Base-by-base conservation (phyloP, 1,140 invertebrate genomes). In the Hypsibius dujardini region DNA sequence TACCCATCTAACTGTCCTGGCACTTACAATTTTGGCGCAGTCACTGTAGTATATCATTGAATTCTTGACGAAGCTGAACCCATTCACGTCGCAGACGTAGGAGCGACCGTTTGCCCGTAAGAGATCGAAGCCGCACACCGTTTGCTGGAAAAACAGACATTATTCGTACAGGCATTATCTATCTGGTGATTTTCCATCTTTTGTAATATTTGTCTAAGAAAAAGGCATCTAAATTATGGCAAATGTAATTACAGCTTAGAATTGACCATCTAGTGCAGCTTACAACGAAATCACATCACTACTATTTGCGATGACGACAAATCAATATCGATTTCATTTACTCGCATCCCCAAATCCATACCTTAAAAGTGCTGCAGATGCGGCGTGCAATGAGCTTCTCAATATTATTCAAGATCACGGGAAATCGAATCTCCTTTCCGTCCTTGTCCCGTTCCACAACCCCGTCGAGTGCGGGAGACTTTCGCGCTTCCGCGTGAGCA, bases 21-120 rank as follows among this genome's bases (percentile, higher is more conserved):
- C 82, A 14, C 98, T 28, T 3, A 99, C 81, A 72, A 99, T 98
- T 80, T 95, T 95, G 2, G 95, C 92, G 81, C 94, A 98, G 78
- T 99, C 96, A 80, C 99, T 95, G 78, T 99, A 99, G 82, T 99
- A 99, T 78, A 99, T 99, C 77, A 91, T 93, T 0, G 95, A 98
- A 79, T 96, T 98, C 79, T 99, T 99, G 2, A 99, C 96, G 81
- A 99, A 99, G 78, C 92, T 97, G 80, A 99, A 99, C 1, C 96
- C 96, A 82, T 99, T 99, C 0, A 99, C 95, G 83, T 99, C 96
- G 81, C 95, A 98, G 0, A 99, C 96, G 79, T 92, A 98, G 1
- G 94, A 98, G 79, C 94, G 92, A 45, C 95, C 95, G 82, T 94
- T 96, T 40, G 95, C 94, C 77, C 95, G 86, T 15, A 99, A 82